Evolutionary conservation across 1,140 invertebrate genomes (phyloP), one percentile per base, ranked within the genome.

Genomic region (Diprion similis): DNA sequence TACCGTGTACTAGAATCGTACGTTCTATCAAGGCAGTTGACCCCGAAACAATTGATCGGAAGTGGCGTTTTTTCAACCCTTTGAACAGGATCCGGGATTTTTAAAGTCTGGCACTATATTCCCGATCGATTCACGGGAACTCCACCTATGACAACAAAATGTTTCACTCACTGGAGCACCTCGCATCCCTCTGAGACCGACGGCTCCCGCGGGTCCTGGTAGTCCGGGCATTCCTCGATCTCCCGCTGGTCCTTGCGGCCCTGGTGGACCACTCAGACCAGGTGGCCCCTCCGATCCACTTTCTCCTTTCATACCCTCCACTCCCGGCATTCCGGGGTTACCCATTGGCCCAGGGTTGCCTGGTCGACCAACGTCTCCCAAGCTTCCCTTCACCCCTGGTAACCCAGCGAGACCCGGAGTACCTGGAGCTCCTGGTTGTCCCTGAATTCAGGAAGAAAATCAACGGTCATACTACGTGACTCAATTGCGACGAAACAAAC

Each of bases 271-370:
- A 71, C 90, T 85, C 8, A 90, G 87, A 19, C 95, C 95, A 67
- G 90, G 81, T 48, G 91, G 90, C 19, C 95, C 95, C 78, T 92
- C 90, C 59, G 90, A 87, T 68, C 94, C 94, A 73, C 89, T 83
- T 78, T 93, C 92, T n/a, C 93, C 93, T 85, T 93, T 93, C 17
- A 85, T 82, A 69, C 94, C 94, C 77, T 94, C 91, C 10, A 84
- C 75, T 65, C 95, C 95, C 46, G 90, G 90, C 9, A 88, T 81
- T 66, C 95, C 95, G 69, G 91, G 90, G 66, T 90, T 88, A 46
- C 95, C 95, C 48, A 91, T 89, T 10, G 91, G 89, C 8, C 96
- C 96, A 48, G 91, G 87, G 18, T 88, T 84, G 51, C 95, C 95
- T 19, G 91, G 84, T 78, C 92, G 84, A 45, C 95, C 96, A 45